Conservation (phyloP, 1,140 invertebrate species). For the Marisa cornuarietis region DNA sequence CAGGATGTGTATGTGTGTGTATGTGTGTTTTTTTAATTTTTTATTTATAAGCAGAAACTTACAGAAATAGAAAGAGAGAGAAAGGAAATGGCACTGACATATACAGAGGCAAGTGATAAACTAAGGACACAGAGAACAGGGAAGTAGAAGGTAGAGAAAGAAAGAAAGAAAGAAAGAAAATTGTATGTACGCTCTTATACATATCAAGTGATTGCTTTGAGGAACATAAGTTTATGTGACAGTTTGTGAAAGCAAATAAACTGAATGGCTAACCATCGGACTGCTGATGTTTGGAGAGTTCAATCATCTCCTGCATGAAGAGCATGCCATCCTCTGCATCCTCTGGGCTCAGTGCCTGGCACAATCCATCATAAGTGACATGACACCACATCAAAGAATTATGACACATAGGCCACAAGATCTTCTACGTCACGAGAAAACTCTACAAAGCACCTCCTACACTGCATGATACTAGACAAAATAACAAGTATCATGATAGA, state of each 20-base stretch:
- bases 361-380: neutral
- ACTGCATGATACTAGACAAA: no score
- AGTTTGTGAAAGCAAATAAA: neutral
- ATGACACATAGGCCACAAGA: no score
- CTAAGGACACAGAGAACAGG: neutral
- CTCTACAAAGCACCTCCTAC: no score
- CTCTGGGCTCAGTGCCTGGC: conserved; percentile 81
- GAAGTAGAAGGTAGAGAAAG: neutral
- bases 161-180: neutral
- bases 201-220: neutral
- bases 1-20: neutral
- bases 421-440: no score
- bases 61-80: neutral
- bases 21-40: neutral
- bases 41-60: neutral
- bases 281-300: conserved; percentile 80
- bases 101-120: neutral
- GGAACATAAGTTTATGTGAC: no score
- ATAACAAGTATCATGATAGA: no score
- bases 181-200: neutral
- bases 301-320: conserved; percentile 98
- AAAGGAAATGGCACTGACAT: neutral
- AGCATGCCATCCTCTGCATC: conserved; percentile 91
- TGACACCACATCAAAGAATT: no score
- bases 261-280: conserved; percentile 41